These are phyloP conservation scores for Tortricodes alternella DNA, from an alignment of 2,888 invertebrate genomes.

Conservation along the genomic window DNA sequence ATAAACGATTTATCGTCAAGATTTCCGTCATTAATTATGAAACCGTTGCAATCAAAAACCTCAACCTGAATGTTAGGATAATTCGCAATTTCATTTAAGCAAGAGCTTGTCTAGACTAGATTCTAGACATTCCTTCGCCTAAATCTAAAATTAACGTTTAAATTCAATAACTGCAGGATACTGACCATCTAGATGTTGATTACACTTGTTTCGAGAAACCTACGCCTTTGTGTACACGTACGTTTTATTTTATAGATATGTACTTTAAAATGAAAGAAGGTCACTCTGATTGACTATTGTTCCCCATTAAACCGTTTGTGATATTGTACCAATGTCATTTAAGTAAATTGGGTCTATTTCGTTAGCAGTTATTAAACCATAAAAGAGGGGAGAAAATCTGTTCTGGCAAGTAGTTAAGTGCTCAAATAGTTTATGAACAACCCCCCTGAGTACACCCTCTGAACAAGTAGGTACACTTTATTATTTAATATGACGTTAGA, in stretches of 20 bases:
- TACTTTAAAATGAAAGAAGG: conserved; percentile 25
- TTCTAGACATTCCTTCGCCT: no score
- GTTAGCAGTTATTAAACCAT: conserved; percentile 20
- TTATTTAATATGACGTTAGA: conserved; percentile 5
- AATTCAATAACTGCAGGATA: not conserved
- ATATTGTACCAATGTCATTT: not conserved
- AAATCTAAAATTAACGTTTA: not conserved
- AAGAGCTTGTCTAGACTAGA: not conserved
- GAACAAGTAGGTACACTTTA: conserved; percentile 2
- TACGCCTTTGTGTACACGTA: conserved; percentile 28
- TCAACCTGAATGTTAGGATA: not conserved
- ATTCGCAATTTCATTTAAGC: not conserved
- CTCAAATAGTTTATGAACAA: not conserved
- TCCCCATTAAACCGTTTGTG: conserved; percentile 21
- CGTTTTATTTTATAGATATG: conserved; percentile 20
- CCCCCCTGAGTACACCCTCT: conserved; percentile 6
- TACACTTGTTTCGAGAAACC: not conserved
- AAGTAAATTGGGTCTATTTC: conserved; percentile 7
- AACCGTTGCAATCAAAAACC: not conserved
- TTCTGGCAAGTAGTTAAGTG: conserved; percentile 5
- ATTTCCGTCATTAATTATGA: not conserved
- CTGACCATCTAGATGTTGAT: not conserved
- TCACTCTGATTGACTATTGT: conserved; percentile 22
- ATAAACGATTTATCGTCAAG: conserved; percentile 4
- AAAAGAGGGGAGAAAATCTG: conserved; percentile 17